A percentile compares a stretch with the other conserved stretches of the same genome.
These are phyloP conservation scores for Drosophila anomelani DNA, from an alignment of 2,888 invertebrate genomes.

Conservation along the genomic window DNA sequence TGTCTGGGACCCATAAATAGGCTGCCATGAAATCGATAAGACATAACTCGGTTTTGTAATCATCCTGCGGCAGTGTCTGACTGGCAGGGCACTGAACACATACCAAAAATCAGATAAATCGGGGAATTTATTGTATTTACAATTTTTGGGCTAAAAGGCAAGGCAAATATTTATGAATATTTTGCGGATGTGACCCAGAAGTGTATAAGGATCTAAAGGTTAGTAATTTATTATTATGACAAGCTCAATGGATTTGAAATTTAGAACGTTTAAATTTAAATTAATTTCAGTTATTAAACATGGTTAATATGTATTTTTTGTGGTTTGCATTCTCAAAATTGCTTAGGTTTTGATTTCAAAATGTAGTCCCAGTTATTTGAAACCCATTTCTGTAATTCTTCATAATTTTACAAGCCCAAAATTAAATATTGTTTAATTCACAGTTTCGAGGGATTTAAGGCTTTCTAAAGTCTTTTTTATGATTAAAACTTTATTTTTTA, in stretches of 20 bases:
- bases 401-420: too few relatives aligned
- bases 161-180: constrained; percentile 3
- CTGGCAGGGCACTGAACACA: constrained; percentile 22
- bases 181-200: background rate
- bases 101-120: constrained; percentile 2
- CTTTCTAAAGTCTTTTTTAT: too few relatives aligned
- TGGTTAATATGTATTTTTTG: too few relatives aligned
- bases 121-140: constrained; percentile 12
- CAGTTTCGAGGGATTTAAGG: background rate
- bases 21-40: constrained; percentile 63
- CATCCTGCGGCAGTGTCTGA: constrained; percentile 26
- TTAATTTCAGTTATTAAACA: background rate
- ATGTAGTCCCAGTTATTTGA: too few relatives aligned
- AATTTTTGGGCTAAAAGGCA: background rate
- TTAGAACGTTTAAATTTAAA: background rate
- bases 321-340: too few relatives aligned
- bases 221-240: background rate
- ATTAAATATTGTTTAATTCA: background rate
- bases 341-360: background rate
- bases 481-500: background rate
- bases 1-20: constrained; percentile 49
- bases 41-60: constrained; percentile 45
- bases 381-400: too few relatives aligned
- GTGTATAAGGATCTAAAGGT: background rate
- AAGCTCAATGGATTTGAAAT: background rate